Conservation (phyloP, 2,888 invertebrate genomes). For the Campopleginae sp. region DNA sequence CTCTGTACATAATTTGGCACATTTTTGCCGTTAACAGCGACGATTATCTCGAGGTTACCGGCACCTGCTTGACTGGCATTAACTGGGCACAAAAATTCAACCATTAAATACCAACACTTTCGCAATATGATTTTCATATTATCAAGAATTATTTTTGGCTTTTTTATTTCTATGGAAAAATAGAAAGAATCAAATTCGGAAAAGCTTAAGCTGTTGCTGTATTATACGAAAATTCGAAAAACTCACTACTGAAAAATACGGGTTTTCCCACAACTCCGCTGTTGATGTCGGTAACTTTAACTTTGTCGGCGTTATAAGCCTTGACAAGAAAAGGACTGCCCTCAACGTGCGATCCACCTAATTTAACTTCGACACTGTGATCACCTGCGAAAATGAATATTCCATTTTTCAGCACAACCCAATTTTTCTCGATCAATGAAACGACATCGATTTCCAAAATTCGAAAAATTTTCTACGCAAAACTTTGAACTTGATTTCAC, state of each 20-base stretch:
- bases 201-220: too few species aligned
- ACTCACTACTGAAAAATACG: conserved; percentile 95
- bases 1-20: conserved; percentile 99
- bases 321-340: conserved; percentile 98
- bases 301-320: conserved; percentile 97
- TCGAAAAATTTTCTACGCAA: too few species aligned
- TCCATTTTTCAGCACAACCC: background rate
- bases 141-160: background rate
- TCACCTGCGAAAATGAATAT: conserved; percentile 86
- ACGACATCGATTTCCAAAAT: background rate
- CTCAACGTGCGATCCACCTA: conserved; percentile 92
- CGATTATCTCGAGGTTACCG: conserved; percentile 98
- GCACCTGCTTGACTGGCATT: conserved; percentile 98
- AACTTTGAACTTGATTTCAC: too few species aligned
- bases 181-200: too few species aligned
- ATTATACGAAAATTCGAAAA: conserved; percentile 1
- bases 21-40: conserved; percentile 97
- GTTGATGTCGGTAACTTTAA: conserved; percentile 97
- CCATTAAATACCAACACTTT: background rate
- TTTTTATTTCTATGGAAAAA: background rate
- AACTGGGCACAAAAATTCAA: conserved; percentile 91
- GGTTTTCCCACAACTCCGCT: conserved; percentile 96
- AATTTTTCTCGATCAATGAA: background rate
- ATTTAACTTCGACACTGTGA: conserved; percentile 93
- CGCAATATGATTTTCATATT: too few species aligned